Conservation (phyloP, 2,113 vertebrate species). For the Morone saxatilis region DNA sequence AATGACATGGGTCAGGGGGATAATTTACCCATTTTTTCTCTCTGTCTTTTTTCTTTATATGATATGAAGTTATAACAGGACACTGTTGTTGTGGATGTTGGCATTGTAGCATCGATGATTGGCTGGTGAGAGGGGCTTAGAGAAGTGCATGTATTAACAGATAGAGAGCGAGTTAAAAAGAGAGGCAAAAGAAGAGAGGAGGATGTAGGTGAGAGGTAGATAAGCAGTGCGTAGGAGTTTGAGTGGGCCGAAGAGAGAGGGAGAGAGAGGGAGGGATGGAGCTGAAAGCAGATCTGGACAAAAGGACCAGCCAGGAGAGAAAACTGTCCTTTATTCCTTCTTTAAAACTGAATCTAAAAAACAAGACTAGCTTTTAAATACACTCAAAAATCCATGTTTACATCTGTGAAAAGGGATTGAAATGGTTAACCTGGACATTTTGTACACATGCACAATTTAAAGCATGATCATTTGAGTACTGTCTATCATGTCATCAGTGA, state of each 20-base stretch:
- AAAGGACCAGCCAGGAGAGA: constrained; percentile 59
- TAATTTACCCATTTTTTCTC: background rate
- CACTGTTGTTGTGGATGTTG: constrained; percentile 28
- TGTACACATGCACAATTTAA: background rate
- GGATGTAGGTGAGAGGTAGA: constrained; percentile 81
- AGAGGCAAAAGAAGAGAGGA: constrained; percentile 74
- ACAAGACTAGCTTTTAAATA: background rate
- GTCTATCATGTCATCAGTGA: background rate
- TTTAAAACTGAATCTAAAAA: constrained; percentile 28
- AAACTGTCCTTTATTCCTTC: constrained; percentile 28
- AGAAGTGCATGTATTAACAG: constrained; percentile 50
- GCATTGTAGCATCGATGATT: constrained; percentile 28
- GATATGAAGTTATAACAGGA: constrained; percentile 31
- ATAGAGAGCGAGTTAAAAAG: constrained; percentile 58
- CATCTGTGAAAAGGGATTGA: background rate
- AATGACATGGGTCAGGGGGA: background rate
- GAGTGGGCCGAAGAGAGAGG: constrained; percentile 75
- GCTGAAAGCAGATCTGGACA: constrained; percentile 70
- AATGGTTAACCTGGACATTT: background rate
- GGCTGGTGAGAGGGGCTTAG: constrained; percentile 38
- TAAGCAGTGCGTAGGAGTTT: constrained; percentile 74
- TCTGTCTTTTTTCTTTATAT: background rate
- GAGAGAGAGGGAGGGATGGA: constrained; percentile 56
- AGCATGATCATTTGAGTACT: background rate
- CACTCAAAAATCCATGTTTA: background rate